Evolutionary conservation across 2,888 invertebrate genomes (phyloP).

Genomic region (Lacanobia oleracea): DNA sequence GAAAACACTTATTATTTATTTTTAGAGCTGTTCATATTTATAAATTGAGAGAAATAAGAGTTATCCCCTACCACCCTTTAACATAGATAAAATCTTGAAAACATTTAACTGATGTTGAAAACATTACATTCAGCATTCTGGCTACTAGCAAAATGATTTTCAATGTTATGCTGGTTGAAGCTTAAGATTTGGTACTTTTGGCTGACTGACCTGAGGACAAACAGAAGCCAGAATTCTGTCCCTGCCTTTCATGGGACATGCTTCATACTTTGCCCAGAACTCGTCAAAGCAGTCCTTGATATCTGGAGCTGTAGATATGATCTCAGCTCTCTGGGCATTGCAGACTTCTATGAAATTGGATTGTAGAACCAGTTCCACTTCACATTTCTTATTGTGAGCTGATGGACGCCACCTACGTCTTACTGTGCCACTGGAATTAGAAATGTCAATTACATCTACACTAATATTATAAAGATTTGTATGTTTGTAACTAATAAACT

Average conservation of each 20-base stretch:
- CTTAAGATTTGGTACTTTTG: no score
- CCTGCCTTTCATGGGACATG: constrained; percentile 93
- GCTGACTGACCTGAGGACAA: constrained; percentile 93
- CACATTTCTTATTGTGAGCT: constrained; percentile 90
- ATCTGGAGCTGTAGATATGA: constrained; percentile 91
- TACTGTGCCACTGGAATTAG: constrained; percentile 92
- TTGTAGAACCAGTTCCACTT: constrained; percentile 93
- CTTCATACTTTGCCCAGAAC: constrained; percentile 93
- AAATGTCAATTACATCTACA: neutral
- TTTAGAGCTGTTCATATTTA: no score
- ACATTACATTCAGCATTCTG: no score
- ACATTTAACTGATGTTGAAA: no score
- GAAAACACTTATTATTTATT: no score
- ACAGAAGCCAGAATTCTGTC: constrained; percentile 95
- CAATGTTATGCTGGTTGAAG: no score
- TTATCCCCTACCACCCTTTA: no score
- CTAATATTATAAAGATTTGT: no score
- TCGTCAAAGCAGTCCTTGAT: constrained; percentile 92
- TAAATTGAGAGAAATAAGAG: no score
- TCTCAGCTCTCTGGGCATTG: constrained; percentile 85
- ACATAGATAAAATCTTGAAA: no score
- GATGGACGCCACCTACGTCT: constrained; percentile 93
- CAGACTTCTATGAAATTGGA: constrained; percentile 93
- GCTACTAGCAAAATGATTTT: no score
- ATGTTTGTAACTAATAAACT: no score